Base-by-base conservation (phyloP, 2,888 invertebrate species). In the Pterobdella sp. region DNA sequence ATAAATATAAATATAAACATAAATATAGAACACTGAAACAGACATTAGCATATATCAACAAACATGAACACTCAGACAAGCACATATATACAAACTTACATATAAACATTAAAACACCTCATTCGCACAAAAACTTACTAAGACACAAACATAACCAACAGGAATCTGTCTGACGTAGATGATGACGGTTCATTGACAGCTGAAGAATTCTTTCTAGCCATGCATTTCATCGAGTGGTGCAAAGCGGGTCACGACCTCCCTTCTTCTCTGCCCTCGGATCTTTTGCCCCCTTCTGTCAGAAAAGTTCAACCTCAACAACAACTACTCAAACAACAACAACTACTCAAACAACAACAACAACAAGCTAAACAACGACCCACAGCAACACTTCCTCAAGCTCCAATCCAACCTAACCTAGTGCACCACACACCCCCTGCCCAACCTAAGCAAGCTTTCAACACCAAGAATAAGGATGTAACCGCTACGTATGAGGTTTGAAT, bases 131-230 rank as follows among this genome's bases (percentile, higher is more conserved):
- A 42, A 42, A 7, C 42, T 14, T 18, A 18, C 42, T 42, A 42
- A 7, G 18, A 7, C 42, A 42, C 42, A 42, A 42, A 42, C 49
- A 42, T 14, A 56, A 22, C 7, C 60, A 22, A 56, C 76, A 89
- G 89, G 94, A 89, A 90, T 1, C 84, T 97, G 31, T 88, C 96
- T 0, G 97, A 97, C 83, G 88, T 96, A 82, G 95, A 96, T 84
- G 88, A 89, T 0, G 97, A 98, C 83, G 98, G 98, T 0, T 89
- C 92, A 72, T 86, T 98, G 14, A 92, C 94, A 31, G 92, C 92
- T 80, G 94, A 96, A 80, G 98, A 98, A 85, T 98, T 98, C 82
- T 94, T 95, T 14, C 86, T 98, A 73, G 96, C 97, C 0, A 92
- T 97, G 92, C 94, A 94, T 83, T 85, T 98, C 66, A 93, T 93